Evolutionary conservation across 1,140 invertebrate species (phyloP).

Genomic region (Lepidostoma basale): DNA sequence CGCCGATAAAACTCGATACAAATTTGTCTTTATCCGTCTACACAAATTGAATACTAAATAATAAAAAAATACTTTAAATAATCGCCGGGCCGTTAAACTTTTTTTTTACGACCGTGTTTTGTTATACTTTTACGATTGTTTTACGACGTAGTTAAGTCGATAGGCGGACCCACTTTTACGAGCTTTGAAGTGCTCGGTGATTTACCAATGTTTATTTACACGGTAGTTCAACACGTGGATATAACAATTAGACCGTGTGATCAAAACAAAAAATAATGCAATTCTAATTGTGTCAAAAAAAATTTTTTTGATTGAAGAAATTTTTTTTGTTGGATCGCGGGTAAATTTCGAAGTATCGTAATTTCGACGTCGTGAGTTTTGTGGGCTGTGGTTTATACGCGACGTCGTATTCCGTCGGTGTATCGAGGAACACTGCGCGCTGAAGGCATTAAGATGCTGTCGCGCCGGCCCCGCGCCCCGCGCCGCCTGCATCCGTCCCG

Average conservation of each 20-base stretch:
- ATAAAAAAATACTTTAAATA: conserved; percentile 33
- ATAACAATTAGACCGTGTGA: not conserved
- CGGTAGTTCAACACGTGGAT: conserved; percentile 17
- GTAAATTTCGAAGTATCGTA: conserved; percentile 24
- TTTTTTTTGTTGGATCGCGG: conserved; percentile 29
- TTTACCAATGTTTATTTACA: conserved; percentile 28
- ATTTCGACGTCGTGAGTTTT: conserved; percentile 28
- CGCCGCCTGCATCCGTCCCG: conserved; percentile 40
- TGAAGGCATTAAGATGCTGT: conserved; percentile 45
- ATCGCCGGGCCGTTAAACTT: conserved; percentile 18
- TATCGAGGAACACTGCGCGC: conserved; percentile 57
- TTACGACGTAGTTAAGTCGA: conserved; percentile 51
- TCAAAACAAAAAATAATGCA: not conserved
- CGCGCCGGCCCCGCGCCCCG: conserved; percentile 49
- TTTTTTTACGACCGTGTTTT: conserved; percentile 38
- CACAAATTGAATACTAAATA: conserved; percentile 31
- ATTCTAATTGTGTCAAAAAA: not conserved
- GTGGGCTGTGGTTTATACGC: conserved; percentile 10
- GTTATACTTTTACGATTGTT: conserved; percentile 59
- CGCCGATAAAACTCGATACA: conserved; percentile 34
- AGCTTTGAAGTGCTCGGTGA: conserved; percentile 50
- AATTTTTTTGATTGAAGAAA: not conserved
- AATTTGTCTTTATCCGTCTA: conserved; percentile 34
- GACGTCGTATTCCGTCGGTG: conserved; percentile 56
- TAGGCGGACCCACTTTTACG: conserved; percentile 55